Conservation (phyloP, 2,797 vertebrate species). For the Lateolabrax maculatus region DNA sequence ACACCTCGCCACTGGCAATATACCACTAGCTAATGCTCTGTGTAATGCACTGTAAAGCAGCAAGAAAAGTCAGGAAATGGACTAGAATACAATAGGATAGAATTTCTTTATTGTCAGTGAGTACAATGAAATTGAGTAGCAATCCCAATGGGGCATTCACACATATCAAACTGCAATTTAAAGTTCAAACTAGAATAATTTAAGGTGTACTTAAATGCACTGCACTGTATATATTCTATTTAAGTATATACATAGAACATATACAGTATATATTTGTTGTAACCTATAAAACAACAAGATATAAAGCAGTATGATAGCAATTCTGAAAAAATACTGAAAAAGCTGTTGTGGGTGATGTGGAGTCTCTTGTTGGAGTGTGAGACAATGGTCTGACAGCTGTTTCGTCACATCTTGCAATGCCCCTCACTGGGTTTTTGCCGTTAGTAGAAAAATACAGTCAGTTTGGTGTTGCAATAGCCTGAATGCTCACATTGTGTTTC, state of each 20-base stretch:
- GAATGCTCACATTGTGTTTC: background rate
- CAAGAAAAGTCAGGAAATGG: background rate
- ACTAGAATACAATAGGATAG: too few relatives aligned
- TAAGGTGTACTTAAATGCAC: background rate
- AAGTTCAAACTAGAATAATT: too few relatives aligned
- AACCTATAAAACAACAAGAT: too few relatives aligned
- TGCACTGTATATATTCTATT: too few relatives aligned
- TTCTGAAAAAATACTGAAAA: background rate
- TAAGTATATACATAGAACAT: too few relatives aligned
- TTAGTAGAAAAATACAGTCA: slow-evolving; percentile 7
- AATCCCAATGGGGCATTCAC: too few relatives aligned
- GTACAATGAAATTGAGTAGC: too few relatives aligned
- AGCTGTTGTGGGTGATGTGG: slow-evolving; percentile 8
- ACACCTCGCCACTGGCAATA: background rate
- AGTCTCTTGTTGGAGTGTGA: background rate
- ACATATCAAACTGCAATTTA: too few relatives aligned
- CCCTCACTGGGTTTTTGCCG: slow-evolving; percentile 11
- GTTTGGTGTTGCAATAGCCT: slow-evolving; percentile 26
- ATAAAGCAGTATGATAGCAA: too few relatives aligned
- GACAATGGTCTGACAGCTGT: slow-evolving; percentile 23
- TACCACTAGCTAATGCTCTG: background rate
- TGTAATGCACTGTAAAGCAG: background rate
- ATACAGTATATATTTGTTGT: too few relatives aligned
- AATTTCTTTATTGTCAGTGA: too few relatives aligned
- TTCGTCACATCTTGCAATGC: slow-evolving; percentile 28